Evolutionary conservation across 1,140 invertebrate species (phyloP).

Genomic region (Limonius californicus): DNA sequence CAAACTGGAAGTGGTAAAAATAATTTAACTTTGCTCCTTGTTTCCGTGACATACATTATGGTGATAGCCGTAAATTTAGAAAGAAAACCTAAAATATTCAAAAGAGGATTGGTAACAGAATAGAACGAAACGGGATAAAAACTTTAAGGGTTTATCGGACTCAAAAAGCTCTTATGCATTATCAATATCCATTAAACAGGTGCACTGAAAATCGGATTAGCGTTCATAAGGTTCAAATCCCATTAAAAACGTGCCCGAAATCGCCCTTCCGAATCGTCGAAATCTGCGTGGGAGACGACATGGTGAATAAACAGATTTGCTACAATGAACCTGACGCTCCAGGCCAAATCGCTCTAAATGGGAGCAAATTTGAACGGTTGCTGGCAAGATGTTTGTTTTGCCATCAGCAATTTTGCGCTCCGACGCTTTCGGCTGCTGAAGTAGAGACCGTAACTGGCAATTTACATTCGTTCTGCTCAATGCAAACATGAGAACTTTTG

Average conservation of each 20-base stretch:
- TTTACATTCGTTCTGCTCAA: slow-evolving; percentile 2
- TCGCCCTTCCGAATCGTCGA: slow-evolving; percentile 5
- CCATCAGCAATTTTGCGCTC: slow-evolving; percentile 3
- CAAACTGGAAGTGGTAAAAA: too few relatives aligned
- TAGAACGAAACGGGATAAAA: too few relatives aligned
- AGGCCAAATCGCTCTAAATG: slow-evolving; percentile 15
- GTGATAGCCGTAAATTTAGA: too few relatives aligned
- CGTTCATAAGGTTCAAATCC: background rate
- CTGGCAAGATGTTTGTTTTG: too few relatives aligned
- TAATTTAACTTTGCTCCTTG: too few relatives aligned
- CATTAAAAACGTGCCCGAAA: background rate
- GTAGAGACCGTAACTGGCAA: background rate
- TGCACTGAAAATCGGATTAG: background rate
- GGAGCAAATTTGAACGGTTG: slow-evolving; percentile 17
- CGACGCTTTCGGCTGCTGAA: slow-evolving; percentile 1
- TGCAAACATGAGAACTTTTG: background rate
- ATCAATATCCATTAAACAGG: too few relatives aligned
- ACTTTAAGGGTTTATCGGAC: too few relatives aligned
- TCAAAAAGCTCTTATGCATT: too few relatives aligned
- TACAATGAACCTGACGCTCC: slow-evolving; percentile 16
- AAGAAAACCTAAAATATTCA: too few relatives aligned
- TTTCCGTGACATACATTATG: too few relatives aligned
- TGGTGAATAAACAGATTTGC: slow-evolving; percentile 26
- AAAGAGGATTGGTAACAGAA: too few relatives aligned
- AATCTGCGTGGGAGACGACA: slow-evolving; percentile 38